A percentile compares a stretch with the other conserved stretches of the same genome.
Conservation (phyloP, 2,888 invertebrate genomes). For the Ligdia adustata region DNA sequence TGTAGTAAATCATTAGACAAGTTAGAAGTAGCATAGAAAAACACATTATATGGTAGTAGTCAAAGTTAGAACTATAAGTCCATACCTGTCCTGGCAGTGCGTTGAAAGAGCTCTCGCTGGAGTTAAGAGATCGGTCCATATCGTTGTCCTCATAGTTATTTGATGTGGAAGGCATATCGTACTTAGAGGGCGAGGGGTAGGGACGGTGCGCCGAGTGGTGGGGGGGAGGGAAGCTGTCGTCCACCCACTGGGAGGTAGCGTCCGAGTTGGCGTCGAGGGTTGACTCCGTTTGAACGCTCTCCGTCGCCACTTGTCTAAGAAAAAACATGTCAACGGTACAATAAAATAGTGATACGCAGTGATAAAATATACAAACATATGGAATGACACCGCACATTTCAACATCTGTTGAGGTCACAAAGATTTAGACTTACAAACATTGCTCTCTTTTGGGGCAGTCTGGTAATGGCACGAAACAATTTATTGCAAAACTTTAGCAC, state of each 20-base stretch:
- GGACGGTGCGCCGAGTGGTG: conserved; percentile 58
- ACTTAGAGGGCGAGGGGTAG: conserved; percentile 60
- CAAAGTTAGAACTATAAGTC: too few species aligned
- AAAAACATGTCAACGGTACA: not conserved
- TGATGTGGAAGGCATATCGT: conserved; percentile 67
- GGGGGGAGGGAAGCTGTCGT: conserved; percentile 78
- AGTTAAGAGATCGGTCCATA: conserved; percentile 71
- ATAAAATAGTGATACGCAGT: too few species aligned
- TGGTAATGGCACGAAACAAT: too few species aligned
- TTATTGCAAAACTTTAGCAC: too few species aligned
- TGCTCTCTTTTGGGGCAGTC: too few species aligned
- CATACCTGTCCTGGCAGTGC: conserved; percentile 57
- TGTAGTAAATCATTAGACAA: too few species aligned
- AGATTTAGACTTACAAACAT: too few species aligned
- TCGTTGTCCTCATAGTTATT: conserved; percentile 72
- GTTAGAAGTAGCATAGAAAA: too few species aligned
- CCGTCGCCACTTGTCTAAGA: conserved; percentile 42
- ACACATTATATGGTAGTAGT: too few species aligned
- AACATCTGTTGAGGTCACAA: too few species aligned
- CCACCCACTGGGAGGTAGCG: conserved; percentile 81
- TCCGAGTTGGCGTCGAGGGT: conserved; percentile 67
- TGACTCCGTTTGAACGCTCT: conserved; percentile 59
- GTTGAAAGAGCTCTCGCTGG: conserved; percentile 76
- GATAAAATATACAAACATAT: too few species aligned
- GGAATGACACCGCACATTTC: too few species aligned